phyloP scores from a whole-genome alignment of 2,888 invertebrate genomes.

The Synergus laeviventris region DNA sequence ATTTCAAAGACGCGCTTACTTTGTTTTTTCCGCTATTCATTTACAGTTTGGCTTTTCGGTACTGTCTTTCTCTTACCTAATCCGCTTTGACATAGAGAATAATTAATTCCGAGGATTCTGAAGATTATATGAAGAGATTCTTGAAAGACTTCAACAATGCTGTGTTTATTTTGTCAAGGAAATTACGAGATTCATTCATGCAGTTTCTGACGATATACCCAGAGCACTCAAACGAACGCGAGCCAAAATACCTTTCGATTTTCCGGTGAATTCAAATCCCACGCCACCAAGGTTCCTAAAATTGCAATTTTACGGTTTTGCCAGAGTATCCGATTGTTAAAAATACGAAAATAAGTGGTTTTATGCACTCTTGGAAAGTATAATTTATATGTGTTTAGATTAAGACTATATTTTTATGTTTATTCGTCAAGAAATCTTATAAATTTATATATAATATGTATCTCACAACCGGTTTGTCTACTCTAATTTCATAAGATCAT shows the following conservation, averaged over 20 bases:
- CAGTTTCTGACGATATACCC: slow-evolving; percentile 27
- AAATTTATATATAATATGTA: slow-evolving; percentile 2
- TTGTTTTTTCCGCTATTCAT: background rate
- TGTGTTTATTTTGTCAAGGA: slow-evolving; percentile 3
- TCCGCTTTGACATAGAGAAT: background rate
- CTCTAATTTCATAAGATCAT: slow-evolving; percentile 9
- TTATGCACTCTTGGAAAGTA: background rate
- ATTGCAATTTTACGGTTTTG: background rate
- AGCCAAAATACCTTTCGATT: slow-evolving; percentile 23
- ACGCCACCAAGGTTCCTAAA: background rate
- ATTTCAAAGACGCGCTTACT: slow-evolving; percentile 8
- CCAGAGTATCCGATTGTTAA: background rate
- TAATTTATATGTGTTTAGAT: background rate
- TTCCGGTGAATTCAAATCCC: background rate
- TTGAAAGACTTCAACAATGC: background rate
- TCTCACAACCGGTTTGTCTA: slow-evolving; percentile 4
- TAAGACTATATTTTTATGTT: background rate
- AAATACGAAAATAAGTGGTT: background rate
- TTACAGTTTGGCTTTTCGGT: background rate
- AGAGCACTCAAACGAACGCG: slow-evolving; percentile 16
- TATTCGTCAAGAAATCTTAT: background rate
- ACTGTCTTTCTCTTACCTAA: background rate
- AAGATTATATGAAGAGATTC: background rate
- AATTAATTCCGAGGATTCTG: background rate
- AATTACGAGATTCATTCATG: slow-evolving; percentile 42